Base-by-base conservation (phyloP, 92 coral and sea anemone genomes). In the Blastomussa wellsi region DNA sequence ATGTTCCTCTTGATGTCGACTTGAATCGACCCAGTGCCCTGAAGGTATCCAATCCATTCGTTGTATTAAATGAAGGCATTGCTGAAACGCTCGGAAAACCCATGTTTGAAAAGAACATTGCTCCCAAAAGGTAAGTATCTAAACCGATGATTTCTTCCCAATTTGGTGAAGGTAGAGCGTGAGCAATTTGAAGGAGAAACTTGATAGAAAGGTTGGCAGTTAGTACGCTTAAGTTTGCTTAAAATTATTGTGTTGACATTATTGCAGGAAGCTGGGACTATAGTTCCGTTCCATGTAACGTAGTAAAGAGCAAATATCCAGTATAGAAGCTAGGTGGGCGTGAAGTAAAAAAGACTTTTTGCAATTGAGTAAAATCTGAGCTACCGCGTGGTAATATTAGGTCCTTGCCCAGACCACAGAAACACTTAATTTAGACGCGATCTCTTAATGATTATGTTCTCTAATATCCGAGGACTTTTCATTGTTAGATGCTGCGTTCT, bases 71-170 rank as follows among this genome's bases (percentile, higher is more conserved):
- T 82, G 93, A 94, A 81, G 98, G 98, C 67, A 90, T 96, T 17
- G 95, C 95, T 16, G 97, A 95, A 62, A 86, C 95, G 26, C 89
- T 95, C 20, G 99, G 98, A 48, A 95, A 86, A 80, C 99, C 98
- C 3, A 92, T 97, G 95, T 97, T 97, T 67, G 97, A 97, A 87
- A 93, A 82, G 81, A 91, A 91, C 82, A 98, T 97, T 44, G 87
- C 97, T 28, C 99, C 99, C 12, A 87, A 79, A 80, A 92, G 95
- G 99, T 93, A 80, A 38, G 85, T 70, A 29, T 41, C 32, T 70
- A 28, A 2, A 31, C 20, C 0, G 13, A 4, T n/a, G 36, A 20
- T 1, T 31, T 4, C 65, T 36, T 44, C 13, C 8, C 6, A n/a
- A n/a, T 64, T 41, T 10, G 26, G 10, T 42, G 65, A 10, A 7